Conservation (phyloP, 1,140 invertebrate genomes). For the Drosophila sturtevanti region DNA sequence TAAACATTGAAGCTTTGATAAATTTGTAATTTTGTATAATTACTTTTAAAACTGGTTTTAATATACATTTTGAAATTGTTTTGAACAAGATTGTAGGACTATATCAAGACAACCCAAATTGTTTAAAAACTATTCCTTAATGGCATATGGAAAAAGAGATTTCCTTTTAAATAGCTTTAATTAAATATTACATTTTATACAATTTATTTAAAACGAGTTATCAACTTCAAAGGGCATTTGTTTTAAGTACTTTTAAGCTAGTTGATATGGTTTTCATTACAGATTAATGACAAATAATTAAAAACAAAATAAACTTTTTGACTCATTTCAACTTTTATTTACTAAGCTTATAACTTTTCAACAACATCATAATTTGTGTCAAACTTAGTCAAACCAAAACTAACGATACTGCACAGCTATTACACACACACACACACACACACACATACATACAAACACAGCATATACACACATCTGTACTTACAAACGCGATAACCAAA, state of each 20-base stretch:
- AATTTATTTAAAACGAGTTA: not conserved
- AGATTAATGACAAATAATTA: constrained; percentile 9
- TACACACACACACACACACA: not conserved
- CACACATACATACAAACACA: not conserved
- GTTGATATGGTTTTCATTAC: constrained; percentile 3
- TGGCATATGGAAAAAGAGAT: too few species aligned
- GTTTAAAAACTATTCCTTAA: too few species aligned
- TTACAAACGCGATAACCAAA: not conserved
- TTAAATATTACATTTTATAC: too few species aligned
- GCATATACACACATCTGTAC: too few species aligned
- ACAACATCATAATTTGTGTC: constrained; percentile 8
- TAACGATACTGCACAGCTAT: not conserved
- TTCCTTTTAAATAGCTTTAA: too few species aligned
- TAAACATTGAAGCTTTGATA: not conserved
- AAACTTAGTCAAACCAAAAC: not conserved
- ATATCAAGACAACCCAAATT: too few species aligned
- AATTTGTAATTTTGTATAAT: too few species aligned
- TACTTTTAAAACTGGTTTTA: too few species aligned
- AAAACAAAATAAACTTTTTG: constrained; percentile 6
- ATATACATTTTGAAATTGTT: too few species aligned
- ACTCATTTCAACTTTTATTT: constrained; percentile 10
- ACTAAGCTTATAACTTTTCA: constrained; percentile 1
- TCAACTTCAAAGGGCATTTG: not conserved
- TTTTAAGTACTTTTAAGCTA: not conserved
- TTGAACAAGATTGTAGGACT: too few species aligned